A percentile compares a stretch with the other conserved stretches of the same genome.
These are phyloP conservation scores for Sinhomidia bicolor DNA, from an alignment of 2,888 invertebrate species.

Conservation along the genomic window DNA sequence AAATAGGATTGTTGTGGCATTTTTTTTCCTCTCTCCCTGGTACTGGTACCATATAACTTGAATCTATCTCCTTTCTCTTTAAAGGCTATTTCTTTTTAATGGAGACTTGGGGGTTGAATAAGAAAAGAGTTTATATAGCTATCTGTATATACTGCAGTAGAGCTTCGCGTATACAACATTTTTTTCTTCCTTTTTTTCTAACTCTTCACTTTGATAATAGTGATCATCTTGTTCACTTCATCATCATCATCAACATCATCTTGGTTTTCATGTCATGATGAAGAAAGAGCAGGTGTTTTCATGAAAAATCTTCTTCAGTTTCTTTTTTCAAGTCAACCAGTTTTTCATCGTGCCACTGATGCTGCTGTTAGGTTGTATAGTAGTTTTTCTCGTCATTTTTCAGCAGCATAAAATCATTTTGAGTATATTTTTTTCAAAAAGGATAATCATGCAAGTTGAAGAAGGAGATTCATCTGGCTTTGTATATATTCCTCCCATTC, in stretches of 20 bases:
- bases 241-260: slow-evolving; percentile 63
- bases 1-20: slow-evolving; percentile 41
- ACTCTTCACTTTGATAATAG: slow-evolving; percentile 58
- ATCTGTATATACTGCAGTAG: too few species aligned
- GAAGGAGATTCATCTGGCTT: neutral
- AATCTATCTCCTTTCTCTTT: slow-evolving; percentile 9
- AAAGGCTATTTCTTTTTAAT: slow-evolving; percentile 47
- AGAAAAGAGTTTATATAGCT: neutral
- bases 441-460: slow-evolving; percentile 25
- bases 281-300: slow-evolving; percentile 73
- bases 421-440: slow-evolving; percentile 26
- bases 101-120: slow-evolving; percentile 35
- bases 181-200: neutral
- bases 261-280: slow-evolving; percentile 64
- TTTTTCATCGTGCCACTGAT: slow-evolving; percentile 44
- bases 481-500: slow-evolving; percentile 16
- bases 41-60: neutral
- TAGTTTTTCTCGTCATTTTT: neutral
- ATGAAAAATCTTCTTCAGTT: slow-evolving; percentile 26
- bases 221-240: slow-evolving; percentile 70
- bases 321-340: slow-evolving; percentile 55
- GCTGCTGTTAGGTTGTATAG: neutral
- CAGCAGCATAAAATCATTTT: neutral
- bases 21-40: too few species aligned
- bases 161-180: neutral